A percentile compares a stretch with the other conserved stretches of the same genome.
These are phyloP conservation scores for Halcyon malimbica DNA, from an alignment of 2,113 vertebrate genomes.

Conservation along the genomic window DNA sequence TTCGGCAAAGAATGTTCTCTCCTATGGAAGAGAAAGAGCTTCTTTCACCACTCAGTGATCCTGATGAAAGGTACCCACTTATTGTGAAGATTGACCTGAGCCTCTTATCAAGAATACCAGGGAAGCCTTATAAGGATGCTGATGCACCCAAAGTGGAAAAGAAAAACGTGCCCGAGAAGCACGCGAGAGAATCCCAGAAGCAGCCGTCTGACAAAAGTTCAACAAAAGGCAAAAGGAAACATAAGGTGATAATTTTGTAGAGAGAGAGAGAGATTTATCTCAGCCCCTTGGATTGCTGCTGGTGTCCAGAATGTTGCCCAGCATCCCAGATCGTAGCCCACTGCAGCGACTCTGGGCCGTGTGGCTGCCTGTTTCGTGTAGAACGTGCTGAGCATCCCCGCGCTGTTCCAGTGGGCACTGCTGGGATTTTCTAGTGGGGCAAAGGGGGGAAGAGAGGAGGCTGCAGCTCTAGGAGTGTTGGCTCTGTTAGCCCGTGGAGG, in stretches of 20 bases:
- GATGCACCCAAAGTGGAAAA: slow-evolving; percentile 87
- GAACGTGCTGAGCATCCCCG: background rate
- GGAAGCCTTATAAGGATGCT: slow-evolving; percentile 89
- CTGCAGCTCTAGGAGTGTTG: background rate
- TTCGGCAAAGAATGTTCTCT: slow-evolving; percentile 89
- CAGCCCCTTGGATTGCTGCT: background rate
- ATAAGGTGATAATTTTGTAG: slow-evolving; percentile 75
- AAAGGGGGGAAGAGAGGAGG: background rate
- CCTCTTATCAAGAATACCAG: slow-evolving; percentile 91
- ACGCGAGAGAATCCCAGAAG: slow-evolving; percentile 87
- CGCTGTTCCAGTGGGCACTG: background rate
- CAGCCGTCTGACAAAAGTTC: slow-evolving; percentile 85
- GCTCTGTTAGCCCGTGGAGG: background rate
- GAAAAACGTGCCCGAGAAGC: slow-evolving; percentile 84
- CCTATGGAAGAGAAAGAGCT: slow-evolving; percentile 96
- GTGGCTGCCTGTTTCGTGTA: background rate
- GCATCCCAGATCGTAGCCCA: accelerated
- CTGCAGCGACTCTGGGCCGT: accelerated
- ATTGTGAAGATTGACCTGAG: slow-evolving; percentile 97
- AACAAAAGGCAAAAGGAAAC: slow-evolving; percentile 93
- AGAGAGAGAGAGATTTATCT: background rate
- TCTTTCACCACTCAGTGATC: slow-evolving; percentile 93
- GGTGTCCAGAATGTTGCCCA: background rate
- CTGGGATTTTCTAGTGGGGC: background rate
- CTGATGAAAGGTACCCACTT: slow-evolving; percentile 90